A percentile compares a stretch with the other conserved stretches of the same genome.
These are phyloP conservation scores for Tretioscincus oriximinensis DNA, from an alignment of 2,113 vertebrate species.

Conservation along the genomic window DNA sequence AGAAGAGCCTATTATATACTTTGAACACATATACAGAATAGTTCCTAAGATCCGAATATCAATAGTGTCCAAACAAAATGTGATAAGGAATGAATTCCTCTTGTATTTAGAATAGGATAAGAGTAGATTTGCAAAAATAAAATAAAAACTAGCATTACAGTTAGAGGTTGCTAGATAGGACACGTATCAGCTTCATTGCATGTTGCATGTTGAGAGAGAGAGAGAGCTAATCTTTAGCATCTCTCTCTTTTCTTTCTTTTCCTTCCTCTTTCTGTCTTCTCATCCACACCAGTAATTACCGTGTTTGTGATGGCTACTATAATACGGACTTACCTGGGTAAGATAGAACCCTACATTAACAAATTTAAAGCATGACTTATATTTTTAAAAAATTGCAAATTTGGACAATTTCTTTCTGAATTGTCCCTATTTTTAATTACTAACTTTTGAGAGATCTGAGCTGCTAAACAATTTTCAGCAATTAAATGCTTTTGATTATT, in stretches of 20 bases:
- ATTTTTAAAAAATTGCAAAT: constrained; percentile 68
- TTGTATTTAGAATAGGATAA: constrained; percentile 58
- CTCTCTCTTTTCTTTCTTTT: constrained; percentile 86
- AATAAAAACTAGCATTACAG: constrained; percentile 47
- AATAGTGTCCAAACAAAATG: constrained; percentile 26
- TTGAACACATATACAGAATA: too few relatives aligned
- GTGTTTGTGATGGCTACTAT: constrained; percentile 99
- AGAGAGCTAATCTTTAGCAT: constrained; percentile 91
- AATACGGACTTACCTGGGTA: constrained; percentile 99
- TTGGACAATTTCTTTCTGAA: constrained; percentile 75
- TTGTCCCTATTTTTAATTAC: constrained; percentile 75
- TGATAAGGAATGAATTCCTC: constrained; percentile 62
- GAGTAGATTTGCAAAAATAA: constrained; percentile 60
- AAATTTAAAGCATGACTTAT: constrained; percentile 79
- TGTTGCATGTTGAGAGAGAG: constrained; percentile 87
- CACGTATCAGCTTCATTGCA: constrained; percentile 82
- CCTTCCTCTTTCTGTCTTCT: constrained; percentile 84
- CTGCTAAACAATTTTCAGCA: constrained; percentile 73
- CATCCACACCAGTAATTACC: constrained; percentile 98
- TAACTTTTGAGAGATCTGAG: constrained; percentile 73
- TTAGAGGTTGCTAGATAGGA: constrained; percentile 68
- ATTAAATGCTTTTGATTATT: constrained; percentile 77
- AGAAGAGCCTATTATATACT: too few relatives aligned
- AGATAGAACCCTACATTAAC: constrained; percentile 88
- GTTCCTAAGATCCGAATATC: too few relatives aligned